Percentiles rank a stretch among this genome's conserved stretches.
These are phyloP conservation scores for Brachyrhaphis roseni DNA, from an alignment of 2,797 vertebrate genomes.

Conservation along the genomic window DNA sequence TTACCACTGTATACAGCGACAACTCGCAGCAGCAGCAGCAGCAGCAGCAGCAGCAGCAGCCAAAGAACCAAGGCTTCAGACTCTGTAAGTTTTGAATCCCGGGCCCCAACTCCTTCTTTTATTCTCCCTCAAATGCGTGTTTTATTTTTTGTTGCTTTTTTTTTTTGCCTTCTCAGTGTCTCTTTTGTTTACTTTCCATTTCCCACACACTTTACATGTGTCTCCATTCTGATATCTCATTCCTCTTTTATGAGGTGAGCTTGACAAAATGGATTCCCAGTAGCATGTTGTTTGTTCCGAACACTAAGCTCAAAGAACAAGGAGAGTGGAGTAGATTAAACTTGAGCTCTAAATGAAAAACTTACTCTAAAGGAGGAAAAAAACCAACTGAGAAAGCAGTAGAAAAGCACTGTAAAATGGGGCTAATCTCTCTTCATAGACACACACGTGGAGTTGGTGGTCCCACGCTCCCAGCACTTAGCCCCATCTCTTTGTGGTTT, in stretches of 20 bases:
- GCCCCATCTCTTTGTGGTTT: constrained; percentile 76
- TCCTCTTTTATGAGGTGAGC: constrained; percentile 55
- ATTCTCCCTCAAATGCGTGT: neutral
- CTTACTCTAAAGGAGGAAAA: constrained; percentile 50
- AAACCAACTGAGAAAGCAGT: constrained; percentile 45
- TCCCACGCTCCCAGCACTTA: constrained; percentile 78
- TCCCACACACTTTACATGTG: constrained; percentile 34
- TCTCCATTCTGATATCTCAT: constrained; percentile 43
- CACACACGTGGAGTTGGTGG: constrained; percentile 66
- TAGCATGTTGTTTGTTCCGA: constrained; percentile 59
- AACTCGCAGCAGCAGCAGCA: constrained; percentile 84
- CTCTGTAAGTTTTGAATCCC: constrained; percentile 87
- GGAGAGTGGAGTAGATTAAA: constrained; percentile 59
- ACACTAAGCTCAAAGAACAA: constrained; percentile 54
- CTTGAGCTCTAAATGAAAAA: constrained; percentile 52
- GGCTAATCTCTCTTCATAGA: constrained; percentile 64
- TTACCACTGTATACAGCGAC: constrained; percentile 93
- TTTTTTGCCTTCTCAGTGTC: constrained; percentile 11
- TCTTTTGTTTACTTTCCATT: constrained; percentile 31
- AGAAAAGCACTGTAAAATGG: constrained; percentile 68
- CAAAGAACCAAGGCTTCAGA: constrained; percentile 89
- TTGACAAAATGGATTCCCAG: constrained; percentile 63
- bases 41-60: constrained; percentile 78
- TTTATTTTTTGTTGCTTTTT: neutral
- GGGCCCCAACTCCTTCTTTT: constrained; percentile 27